Evolutionary conservation across 2,888 invertebrate species (phyloP).

Genomic region (Ennomos fuscantarius): DNA sequence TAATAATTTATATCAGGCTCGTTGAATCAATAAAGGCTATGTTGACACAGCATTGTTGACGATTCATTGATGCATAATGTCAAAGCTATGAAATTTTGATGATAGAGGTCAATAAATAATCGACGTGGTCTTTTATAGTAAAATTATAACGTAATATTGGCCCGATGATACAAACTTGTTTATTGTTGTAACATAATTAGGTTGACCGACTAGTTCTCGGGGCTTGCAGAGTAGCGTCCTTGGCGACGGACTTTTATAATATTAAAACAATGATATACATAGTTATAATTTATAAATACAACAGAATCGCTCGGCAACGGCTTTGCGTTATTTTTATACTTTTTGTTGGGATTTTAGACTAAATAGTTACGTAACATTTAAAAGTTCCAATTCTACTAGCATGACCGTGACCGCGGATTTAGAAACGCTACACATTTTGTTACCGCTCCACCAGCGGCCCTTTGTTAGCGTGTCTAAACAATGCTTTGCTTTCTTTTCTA

Average conservation of each 20-base stretch:
- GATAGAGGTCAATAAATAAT: constrained; percentile 17
- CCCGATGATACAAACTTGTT: background rate
- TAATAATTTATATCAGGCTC: constrained; percentile 23
- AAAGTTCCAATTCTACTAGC: constrained; percentile 18
- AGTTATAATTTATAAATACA: background rate
- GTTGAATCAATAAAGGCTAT: constrained; percentile 21
- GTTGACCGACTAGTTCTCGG: constrained; percentile 36
- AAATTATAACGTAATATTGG: background rate
- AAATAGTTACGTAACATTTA: constrained; percentile 20
- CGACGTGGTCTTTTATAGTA: background rate
- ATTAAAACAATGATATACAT: constrained; percentile 4
- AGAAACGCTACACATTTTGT: constrained; percentile 23
- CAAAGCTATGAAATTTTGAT: constrained; percentile 14
- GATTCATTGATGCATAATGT: constrained; percentile 14
- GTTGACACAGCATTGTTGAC: constrained; percentile 13
- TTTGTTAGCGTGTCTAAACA: constrained; percentile 5
- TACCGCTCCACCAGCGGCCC: constrained; percentile 5
- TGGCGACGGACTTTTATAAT: constrained; percentile 32
- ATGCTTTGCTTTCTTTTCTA: constrained; percentile 11
- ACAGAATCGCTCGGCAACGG: constrained; percentile 9
- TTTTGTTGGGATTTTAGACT: constrained; percentile 2
- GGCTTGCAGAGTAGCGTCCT: constrained; percentile 36
- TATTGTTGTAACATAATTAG: constrained; percentile 1
- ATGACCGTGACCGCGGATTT: constrained; percentile 25
- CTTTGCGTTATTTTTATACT: constrained; percentile 12